Base-by-base conservation (phyloP, 2,888 invertebrate species). In the Sesia bembeciformis region DNA sequence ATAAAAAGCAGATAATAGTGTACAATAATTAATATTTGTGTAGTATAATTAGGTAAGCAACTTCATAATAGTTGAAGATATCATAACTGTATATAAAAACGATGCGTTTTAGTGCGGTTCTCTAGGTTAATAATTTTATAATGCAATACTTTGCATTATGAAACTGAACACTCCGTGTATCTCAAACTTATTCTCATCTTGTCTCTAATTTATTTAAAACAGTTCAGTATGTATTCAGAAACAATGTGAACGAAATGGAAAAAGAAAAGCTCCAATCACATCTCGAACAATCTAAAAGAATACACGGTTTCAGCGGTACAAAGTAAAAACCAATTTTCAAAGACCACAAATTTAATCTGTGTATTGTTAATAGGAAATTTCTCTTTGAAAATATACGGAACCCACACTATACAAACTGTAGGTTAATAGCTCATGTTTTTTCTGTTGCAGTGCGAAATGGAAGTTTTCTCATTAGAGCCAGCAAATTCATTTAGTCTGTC, bases 391-490 rank as follows among this genome's bases (percentile, higher is more conserved):
- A 53, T 60, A 54, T 51, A 55, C 57, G 51, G 55, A 57, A 58
- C 56, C 63, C 54, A 54, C 50, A 39, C 7, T 39, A 39, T 50
- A 57, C 49, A 62, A 71, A 68, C 65, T 67, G 61, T 62, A 56
- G 57, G 72, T 63, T 78, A 78, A 78, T 79, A 76, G 73, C 68
- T 63, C 57, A 58, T 62, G 54, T 65, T 70, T 77, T 56, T 56
- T 43, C 58, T 60, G 62, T 57, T 62, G 61, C 65, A 57, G 58
- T 62, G 60, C 67, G 66, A 75, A 81, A 76, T 76, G 65, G 67
- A 76, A 81, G 69, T 83, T 83, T 83, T 81, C 82, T 79, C 78
- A 77, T 81, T 81, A 82, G 69, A 72, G 68, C 62, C 68, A 62
- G 79, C 69, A 81, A 82, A 80, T 83, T 80, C 77, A 76, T 79